These are phyloP conservation scores for Lophochroa leadbeateri DNA, from an alignment of 2,113 vertebrate genomes.

Conservation along the genomic window DNA sequence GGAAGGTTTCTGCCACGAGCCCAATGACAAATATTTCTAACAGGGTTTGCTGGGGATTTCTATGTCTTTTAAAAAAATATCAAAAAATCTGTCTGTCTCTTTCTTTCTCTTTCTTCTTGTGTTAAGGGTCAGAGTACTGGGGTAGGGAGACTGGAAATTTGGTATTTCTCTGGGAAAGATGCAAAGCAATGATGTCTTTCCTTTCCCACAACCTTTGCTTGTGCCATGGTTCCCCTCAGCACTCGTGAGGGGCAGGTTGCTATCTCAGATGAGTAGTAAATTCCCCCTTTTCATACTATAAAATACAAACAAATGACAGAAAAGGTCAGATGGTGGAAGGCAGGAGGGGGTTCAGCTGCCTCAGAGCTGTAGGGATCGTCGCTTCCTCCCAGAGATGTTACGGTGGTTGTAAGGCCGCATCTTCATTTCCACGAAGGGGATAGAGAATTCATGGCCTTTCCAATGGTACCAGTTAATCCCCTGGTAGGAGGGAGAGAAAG, in stretches of 20 bases:
- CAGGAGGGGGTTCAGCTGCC: not conserved
- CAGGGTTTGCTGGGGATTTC: not conserved
- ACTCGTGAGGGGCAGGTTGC: slow-evolving; percentile 23
- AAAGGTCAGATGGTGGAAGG: slow-evolving; percentile 51
- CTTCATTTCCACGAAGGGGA: slow-evolving; percentile 99
- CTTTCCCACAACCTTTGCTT: not conserved
- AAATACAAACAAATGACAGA: slow-evolving; percentile 77
- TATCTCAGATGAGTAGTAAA: slow-evolving; percentile 39
- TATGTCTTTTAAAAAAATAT: slow-evolving; percentile 34
- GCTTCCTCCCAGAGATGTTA: slow-evolving; percentile 84
- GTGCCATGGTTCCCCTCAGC: slow-evolving; percentile 31
- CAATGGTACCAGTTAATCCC: slow-evolving; percentile 99
- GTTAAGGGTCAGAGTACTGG: slow-evolving; percentile 12
- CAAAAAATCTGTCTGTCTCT: slow-evolving; percentile 36
- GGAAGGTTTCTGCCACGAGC: not conserved
- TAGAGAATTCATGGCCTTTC: slow-evolving; percentile 98
- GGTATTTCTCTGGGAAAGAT: slow-evolving; percentile 48
- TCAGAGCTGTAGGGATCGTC: slow-evolving; percentile 85
- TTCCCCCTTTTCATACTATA: slow-evolving; percentile 64
- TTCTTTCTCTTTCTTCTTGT: not conserved
- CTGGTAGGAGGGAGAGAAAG: slow-evolving; percentile 70
- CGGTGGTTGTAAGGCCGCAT: slow-evolving; percentile 91
- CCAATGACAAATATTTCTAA: not conserved
- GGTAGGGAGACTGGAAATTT: slow-evolving; percentile 41
- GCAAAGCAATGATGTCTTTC: slow-evolving; percentile 52